Percentiles rank a stretch among this genome's conserved stretches.
Evolutionary conservation across 2,113 vertebrate genomes (phyloP).

Genomic region (Neolamprologus caudopunctatus): DNA sequence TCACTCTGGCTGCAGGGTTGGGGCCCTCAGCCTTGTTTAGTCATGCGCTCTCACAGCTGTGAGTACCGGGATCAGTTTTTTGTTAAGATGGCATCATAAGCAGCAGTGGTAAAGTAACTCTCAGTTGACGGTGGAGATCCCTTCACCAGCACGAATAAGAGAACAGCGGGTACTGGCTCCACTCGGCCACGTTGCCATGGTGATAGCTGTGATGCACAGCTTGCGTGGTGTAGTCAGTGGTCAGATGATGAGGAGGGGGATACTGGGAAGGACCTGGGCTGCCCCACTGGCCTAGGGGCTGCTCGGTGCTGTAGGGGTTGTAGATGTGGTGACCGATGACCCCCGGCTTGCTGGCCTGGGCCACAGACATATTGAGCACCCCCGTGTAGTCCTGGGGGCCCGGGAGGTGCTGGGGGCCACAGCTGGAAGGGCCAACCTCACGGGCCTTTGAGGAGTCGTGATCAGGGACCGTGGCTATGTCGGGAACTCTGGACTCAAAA

Average conservation of each 20-base stretch:
- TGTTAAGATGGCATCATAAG: background rate
- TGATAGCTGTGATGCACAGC: constrained; percentile 75
- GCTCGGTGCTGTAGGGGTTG: constrained; percentile 71
- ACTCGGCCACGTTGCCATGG: constrained; percentile 77
- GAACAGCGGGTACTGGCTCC: constrained; percentile 87
- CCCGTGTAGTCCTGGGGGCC: constrained; percentile 76
- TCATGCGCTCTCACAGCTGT: constrained; percentile 17
- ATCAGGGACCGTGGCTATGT: constrained; percentile 72
- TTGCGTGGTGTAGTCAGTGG: constrained; percentile 75
- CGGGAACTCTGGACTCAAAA: constrained; percentile 66
- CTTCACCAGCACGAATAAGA: constrained; percentile 87
- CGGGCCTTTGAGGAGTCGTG: constrained; percentile 61
- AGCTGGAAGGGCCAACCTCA: constrained; percentile 47
- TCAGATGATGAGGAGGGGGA: constrained; percentile 70
- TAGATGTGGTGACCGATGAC: constrained; percentile 75
- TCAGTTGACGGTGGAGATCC: background rate
- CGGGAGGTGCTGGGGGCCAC: constrained; percentile 45
- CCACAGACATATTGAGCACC: constrained; percentile 73
- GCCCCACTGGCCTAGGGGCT: constrained; percentile 78
- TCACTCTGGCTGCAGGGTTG: background rate
- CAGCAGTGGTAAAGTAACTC: background rate
- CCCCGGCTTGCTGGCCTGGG: constrained; percentile 66
- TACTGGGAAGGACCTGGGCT: constrained; percentile 73
- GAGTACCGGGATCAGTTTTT: background rate
- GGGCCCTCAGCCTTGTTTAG: background rate